phyloP scores from a whole-genome alignment of 2,888 invertebrate species.

The Drosophila setosimentum region DNA sequence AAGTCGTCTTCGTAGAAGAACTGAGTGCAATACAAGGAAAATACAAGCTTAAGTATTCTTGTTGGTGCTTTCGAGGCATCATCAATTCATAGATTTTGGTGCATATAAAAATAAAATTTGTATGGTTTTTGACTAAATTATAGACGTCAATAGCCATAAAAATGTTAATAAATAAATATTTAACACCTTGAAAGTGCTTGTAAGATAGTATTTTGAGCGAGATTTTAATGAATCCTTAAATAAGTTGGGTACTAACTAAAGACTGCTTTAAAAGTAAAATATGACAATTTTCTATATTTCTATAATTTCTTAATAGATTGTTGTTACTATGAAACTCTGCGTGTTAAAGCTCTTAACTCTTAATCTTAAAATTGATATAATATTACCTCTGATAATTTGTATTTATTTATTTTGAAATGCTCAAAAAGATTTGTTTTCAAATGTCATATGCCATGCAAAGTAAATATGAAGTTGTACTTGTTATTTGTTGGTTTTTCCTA shows the following conservation, averaged over 20 bases:
- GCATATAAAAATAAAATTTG: not conserved
- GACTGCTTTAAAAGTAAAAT: not conserved
- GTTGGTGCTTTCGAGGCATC: conserved; percentile 19
- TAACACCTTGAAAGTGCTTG: not conserved
- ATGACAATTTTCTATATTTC: not conserved
- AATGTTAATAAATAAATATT: not conserved
- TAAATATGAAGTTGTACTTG: not conserved
- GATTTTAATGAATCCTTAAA: not conserved
- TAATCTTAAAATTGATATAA: not conserved
- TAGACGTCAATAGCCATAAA: not conserved
- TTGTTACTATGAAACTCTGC: not conserved
- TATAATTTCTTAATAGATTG: not conserved
- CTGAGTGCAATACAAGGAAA: conserved; percentile 30
- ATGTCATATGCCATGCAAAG: not conserved
- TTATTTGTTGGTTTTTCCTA: not conserved
- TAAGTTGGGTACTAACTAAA: not conserved
- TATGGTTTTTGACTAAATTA: not conserved
- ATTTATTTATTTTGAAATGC: not conserved
- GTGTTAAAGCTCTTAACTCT: not conserved
- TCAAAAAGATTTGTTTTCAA: not conserved
- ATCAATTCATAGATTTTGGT: not conserved
- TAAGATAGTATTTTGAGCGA: not conserved
- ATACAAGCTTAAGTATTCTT: conserved; percentile 19
- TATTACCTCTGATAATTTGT: not conserved
- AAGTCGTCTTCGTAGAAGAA: conserved; percentile 41